Evolutionary conservation across 2,113 vertebrate genomes (phyloP).

Genomic region (Agapornis roseicollis): DNA sequence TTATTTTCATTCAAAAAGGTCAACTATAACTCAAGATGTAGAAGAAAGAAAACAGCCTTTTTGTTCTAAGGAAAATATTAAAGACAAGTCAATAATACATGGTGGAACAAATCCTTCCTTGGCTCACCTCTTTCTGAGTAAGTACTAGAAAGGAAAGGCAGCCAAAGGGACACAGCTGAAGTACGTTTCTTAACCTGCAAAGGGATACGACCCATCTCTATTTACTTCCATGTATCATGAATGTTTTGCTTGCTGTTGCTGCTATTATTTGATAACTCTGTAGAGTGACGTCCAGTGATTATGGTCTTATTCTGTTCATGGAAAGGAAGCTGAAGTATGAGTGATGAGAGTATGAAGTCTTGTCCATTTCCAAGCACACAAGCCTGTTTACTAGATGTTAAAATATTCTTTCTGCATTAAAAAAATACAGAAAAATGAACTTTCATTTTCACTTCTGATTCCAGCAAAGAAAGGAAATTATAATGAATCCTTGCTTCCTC

Average conservation of each 20-base stretch:
- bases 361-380: not conserved
- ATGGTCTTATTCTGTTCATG: not conserved
- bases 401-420: not conserved
- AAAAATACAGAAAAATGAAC: not conserved
- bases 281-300: fast-evolving
- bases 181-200: not conserved
- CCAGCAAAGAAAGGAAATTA: not conserved
- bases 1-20: not conserved
- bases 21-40: not conserved
- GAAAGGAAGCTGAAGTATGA: not conserved
- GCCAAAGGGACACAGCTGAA: not conserved
- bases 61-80: not conserved
- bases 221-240: not conserved
- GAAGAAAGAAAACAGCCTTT: not conserved
- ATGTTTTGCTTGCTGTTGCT: not conserved
- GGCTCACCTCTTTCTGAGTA: not conserved
- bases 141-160: not conserved
- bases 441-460: not conserved
- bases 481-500: not conserved
- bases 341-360: not conserved
- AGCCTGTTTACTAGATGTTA: not conserved
- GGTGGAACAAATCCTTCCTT: not conserved
- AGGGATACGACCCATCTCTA: not conserved
- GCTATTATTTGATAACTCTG: not conserved
- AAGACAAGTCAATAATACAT: not conserved